phyloP scores from a whole-genome alignment of 1,140 invertebrate species.

The Heliconius hermathena region DNA sequence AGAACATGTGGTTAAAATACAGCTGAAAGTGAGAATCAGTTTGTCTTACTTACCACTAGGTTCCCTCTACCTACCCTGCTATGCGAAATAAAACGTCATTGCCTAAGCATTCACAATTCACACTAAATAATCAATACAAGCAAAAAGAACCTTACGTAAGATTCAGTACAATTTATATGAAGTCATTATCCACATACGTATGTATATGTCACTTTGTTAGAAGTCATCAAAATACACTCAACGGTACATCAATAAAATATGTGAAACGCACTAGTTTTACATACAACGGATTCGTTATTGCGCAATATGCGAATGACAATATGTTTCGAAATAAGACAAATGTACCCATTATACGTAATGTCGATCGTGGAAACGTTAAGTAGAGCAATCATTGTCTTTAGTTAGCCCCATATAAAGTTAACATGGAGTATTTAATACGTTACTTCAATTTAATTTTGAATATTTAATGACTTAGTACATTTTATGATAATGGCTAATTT shows the following conservation, averaged over 20 bases:
- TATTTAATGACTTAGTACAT: no score
- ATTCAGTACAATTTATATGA: constrained; percentile 8
- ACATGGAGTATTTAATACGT: no score
- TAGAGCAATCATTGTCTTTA: constrained; percentile 16
- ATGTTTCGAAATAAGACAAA: constrained; percentile 38
- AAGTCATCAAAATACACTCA: constrained; percentile 31
- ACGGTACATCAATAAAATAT: constrained; percentile 16
- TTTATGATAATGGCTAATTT: no score
- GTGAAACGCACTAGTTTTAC: constrained; percentile 27
- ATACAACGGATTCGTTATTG: constrained; percentile 29
- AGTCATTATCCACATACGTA: background rate
- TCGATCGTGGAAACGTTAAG: constrained; percentile 21
- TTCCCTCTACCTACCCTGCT: no score
- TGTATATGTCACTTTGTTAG: constrained; percentile 5
- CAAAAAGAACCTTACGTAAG: background rate
- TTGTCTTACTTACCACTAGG: no score
- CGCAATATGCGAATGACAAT: constrained; percentile 32
- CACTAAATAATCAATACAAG: background rate
- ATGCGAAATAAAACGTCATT: no score
- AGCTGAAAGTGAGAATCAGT: no score
- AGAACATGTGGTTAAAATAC: no score
- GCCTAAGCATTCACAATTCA: no score
- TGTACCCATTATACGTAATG: constrained; percentile 27
- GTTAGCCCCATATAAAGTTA: background rate
- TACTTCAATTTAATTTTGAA: no score